Evolutionary conservation across 2,113 vertebrate genomes (phyloP).

Genomic region (Engraulis encrasicolus): DNA sequence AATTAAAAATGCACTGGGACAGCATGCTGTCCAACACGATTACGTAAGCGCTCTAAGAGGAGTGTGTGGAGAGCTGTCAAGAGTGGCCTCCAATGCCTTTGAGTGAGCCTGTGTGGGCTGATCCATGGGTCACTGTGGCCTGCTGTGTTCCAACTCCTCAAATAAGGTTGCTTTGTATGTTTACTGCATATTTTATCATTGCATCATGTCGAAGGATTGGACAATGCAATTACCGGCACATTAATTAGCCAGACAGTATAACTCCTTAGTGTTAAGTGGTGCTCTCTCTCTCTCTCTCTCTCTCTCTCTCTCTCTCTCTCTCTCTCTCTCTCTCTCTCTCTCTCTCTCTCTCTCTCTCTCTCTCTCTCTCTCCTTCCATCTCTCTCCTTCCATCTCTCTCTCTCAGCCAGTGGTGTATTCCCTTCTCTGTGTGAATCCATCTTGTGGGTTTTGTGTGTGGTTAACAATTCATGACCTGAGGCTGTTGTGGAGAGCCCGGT

Average conservation of each 20-base stretch:
- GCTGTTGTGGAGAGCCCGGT: neutral
- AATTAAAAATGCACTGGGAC: neutral
- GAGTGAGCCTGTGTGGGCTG: neutral
- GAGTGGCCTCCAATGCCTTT: neutral
- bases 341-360: neutral
- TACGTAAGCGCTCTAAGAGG: neutral
- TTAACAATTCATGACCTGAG: conserved; percentile 2
- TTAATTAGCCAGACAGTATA: neutral
- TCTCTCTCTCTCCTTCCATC: neutral
- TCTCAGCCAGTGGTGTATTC: neutral
- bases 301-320: too few relatives aligned
- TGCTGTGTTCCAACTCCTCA: neutral
- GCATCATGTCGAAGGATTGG: conserved; percentile 20
- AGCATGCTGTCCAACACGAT: neutral
- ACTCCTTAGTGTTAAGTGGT: neutral
- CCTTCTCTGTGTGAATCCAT: neutral
- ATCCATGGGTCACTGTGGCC: neutral
- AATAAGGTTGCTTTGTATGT: neutral
- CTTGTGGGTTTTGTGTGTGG: neutral
- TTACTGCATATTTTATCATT: neutral
- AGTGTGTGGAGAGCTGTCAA: neutral
- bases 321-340: neutral
- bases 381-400: neutral
- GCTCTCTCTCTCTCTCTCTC: neutral
- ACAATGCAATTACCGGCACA: neutral